phyloP scores from a whole-genome alignment of 2,888 invertebrate genomes.

The Agonopterix arenella region DNA sequence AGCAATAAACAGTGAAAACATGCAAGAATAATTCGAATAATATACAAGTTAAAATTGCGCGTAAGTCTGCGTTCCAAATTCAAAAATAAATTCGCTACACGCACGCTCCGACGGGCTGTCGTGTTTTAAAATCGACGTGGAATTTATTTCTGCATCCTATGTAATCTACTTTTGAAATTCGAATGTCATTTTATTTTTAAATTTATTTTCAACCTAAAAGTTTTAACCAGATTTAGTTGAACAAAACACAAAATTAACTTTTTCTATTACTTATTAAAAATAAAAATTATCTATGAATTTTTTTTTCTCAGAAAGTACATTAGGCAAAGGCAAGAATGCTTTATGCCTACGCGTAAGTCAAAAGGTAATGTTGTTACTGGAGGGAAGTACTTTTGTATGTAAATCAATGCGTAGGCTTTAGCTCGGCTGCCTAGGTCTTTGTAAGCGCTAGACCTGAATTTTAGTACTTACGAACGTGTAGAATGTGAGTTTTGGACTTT shows the following conservation, averaged over 20 bases:
- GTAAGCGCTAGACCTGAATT: constrained; percentile 44
- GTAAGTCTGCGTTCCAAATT: constrained; percentile 74
- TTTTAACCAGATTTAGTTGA: too few relatives aligned
- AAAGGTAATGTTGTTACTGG: constrained; percentile 40
- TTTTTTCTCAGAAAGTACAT: constrained; percentile 3
- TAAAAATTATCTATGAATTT: neutral
- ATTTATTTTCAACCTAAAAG: neutral
- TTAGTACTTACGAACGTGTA: constrained; percentile 19
- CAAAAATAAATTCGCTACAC: constrained; percentile 74
- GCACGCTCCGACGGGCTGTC: constrained; percentile 50
- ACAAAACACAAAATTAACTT: too few relatives aligned
- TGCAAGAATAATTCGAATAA: constrained; percentile 50
- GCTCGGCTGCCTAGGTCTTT: constrained; percentile 35
- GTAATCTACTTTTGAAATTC: constrained; percentile 27
- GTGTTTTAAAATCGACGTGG: constrained; percentile 68
- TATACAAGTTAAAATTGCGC: constrained; percentile 63
- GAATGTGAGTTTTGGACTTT: neutral
- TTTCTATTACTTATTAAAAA: neutral
- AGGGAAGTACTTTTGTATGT: constrained; percentile 73
- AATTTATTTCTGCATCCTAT: constrained; percentile 24
- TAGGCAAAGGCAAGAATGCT: constrained; percentile 33
- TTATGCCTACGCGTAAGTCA: constrained; percentile 62
- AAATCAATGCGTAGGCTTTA: constrained; percentile 68
- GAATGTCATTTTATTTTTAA: constrained; percentile 5
- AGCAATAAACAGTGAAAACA: constrained; percentile 28